A percentile compares a stretch with the other conserved stretches of the same genome.
Conservation (phyloP, 2,888 invertebrate genomes). For the Epinotia bilunana region DNA sequence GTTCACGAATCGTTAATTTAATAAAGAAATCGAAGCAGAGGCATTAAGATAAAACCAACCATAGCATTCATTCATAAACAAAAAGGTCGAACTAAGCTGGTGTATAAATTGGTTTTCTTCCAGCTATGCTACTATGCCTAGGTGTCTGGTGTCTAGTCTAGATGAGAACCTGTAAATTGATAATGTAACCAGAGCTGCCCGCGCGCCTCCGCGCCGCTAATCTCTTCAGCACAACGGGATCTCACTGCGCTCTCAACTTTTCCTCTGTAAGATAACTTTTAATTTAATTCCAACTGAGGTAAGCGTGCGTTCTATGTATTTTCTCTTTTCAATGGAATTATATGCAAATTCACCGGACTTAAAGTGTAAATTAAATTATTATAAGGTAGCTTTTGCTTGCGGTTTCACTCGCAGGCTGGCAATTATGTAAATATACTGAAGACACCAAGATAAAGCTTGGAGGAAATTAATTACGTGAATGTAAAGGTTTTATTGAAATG, state of each 20-base stretch:
- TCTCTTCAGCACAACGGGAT: constrained; percentile 46
- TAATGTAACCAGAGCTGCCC: constrained; percentile 53
- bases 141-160: constrained; percentile 46
- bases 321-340: constrained; percentile 45
- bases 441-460: constrained; percentile 41
- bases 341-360: constrained; percentile 43
- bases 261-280: constrained; percentile 62
- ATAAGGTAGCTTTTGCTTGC: constrained; percentile 43
- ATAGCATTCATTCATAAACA: background rate
- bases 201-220: constrained; percentile 36
- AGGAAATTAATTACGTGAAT: constrained; percentile 43
- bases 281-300: constrained; percentile 69
- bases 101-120: background rate
- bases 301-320: constrained; percentile 57
- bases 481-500: constrained; percentile 45
- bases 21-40: too few relatives aligned
- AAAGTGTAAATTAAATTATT: constrained; percentile 44
- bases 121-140: background rate
- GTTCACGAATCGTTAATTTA: background rate
- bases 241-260: constrained; percentile 59
- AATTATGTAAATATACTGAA: constrained; percentile 44
- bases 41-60: background rate
- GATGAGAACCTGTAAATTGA: constrained; percentile 63
- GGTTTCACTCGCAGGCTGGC: constrained; percentile 38
- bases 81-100: background rate